Base-by-base conservation (phyloP, 2,113 vertebrate species). In the Suncus etruscus region DNA sequence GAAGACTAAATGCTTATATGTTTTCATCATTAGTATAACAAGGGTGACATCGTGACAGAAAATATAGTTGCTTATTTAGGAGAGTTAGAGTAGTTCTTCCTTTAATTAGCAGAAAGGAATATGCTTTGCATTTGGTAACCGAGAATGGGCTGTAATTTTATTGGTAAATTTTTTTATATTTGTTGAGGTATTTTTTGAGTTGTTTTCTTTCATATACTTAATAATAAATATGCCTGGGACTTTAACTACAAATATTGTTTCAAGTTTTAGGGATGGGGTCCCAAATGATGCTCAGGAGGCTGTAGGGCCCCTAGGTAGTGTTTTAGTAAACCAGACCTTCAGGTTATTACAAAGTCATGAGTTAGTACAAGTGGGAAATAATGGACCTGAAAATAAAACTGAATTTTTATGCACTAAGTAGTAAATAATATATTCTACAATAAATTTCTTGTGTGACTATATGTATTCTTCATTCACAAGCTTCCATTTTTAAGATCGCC, bases 21-120 rank as follows among this genome's bases (percentile, higher is more conserved):
- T 12, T 58, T 88, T 92, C 45, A 77, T 6, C 61, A 65, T 54
- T 63, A 77, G 0, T 51, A 20, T 72, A 93, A 81, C 85, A 54
- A 78, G 11, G 81, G 18, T 82, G 39, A 54, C 11, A 15, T 3
- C 20, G 20, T 24, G 73, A n/a, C 73, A 5, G 3, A 72, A 65
- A 4, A 11, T 61, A 4, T 77, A 8, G 4, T 72, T 78, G 16
- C n/a, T 65, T 72, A 66, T n/a, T 83, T 76, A 39, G 50, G 80
- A 61, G 61, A 4, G 31, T 65, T 73, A 39, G 54, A 74, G 65
- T 65, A 85, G 48, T 73, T 74, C 10, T 86, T 80, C 11, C 4
- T 11, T 31, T 6, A 78, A 88, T 77, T 89, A 81, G 8, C 10
- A 80, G 31, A 79, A 61, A n/a, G 73, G 87, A 90, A 27, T 18